Percentiles rank a stretch among this genome's conserved stretches.
Conservation (phyloP, 2,113 vertebrate species). For the Trinectes maculatus region DNA sequence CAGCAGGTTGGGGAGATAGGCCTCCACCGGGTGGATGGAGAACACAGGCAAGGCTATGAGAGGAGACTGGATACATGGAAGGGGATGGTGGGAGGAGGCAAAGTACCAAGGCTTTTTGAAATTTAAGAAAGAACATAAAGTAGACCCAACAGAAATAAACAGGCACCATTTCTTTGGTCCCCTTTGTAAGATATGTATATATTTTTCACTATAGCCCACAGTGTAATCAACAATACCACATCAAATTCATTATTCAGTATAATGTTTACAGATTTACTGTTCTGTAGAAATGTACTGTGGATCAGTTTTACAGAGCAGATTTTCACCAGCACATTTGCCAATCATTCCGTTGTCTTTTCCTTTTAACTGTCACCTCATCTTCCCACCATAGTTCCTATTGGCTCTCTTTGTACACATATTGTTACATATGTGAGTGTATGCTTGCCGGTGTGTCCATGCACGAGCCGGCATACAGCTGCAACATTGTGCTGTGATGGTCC, state of each 20-base stretch:
- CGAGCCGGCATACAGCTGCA: slow-evolving; percentile 37
- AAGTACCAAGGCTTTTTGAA: slow-evolving; percentile 5
- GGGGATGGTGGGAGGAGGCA: not conserved
- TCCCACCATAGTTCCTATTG: too few species aligned
- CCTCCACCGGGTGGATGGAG: slow-evolving; percentile 27
- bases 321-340: too few species aligned
- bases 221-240: slow-evolving; percentile 16
- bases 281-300: too few species aligned
- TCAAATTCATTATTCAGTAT: slow-evolving; percentile 16
- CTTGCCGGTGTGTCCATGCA: not conserved
- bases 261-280: too few species aligned
- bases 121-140: slow-evolving; percentile 1
- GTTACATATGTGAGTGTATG: not conserved
- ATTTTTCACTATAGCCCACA: not conserved
- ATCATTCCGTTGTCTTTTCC: too few species aligned
- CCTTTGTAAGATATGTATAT: not conserved
- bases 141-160: too few species aligned
- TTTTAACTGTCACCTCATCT: too few species aligned
- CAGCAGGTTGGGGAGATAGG: slow-evolving; percentile 46
- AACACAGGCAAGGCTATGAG: slow-evolving; percentile 23
- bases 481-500: slow-evolving; percentile 62
- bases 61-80: not conserved
- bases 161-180: not conserved
- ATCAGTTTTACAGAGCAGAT: too few species aligned
- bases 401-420: not conserved